These are phyloP conservation scores for Odobenus rosmarus DNA, from an alignment of 2,113 vertebrate genomes.

Conservation along the genomic window DNA sequence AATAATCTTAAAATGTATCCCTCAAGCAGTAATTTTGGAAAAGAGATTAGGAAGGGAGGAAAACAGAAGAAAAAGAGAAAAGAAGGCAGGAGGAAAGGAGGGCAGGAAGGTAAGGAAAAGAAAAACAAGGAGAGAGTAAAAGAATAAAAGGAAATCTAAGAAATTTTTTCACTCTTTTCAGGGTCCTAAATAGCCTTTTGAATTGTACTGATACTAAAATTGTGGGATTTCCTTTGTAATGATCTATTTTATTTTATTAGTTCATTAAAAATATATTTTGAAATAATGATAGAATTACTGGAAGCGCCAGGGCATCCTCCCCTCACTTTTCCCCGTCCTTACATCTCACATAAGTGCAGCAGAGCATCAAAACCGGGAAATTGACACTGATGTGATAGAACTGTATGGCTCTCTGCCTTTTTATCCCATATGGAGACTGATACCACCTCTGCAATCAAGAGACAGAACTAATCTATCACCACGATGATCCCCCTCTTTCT, in stretches of 20 bases:
- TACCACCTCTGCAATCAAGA: background rate
- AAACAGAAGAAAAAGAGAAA: background rate
- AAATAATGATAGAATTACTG: background rate
- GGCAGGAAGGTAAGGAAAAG: background rate
- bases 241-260: background rate
- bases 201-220: background rate
- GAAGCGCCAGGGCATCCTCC: background rate
- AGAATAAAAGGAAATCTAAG: background rate
- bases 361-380: background rate
- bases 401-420: background rate
- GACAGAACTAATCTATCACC: background rate
- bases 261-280: background rate
- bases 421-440: too few relatives aligned
- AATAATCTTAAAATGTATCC: slow-evolving; percentile 2
- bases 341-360: too few relatives aligned
- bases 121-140: background rate
- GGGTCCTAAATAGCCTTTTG: background rate
- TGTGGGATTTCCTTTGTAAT: background rate
- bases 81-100: background rate
- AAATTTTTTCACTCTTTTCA: background rate
- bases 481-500: background rate
- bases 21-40: background rate
- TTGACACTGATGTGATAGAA: background rate
- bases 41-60: background rate
- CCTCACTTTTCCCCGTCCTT: background rate